phyloP scores from a whole-genome alignment of 2,113 vertebrate genomes.

The Motacilla alba region DNA sequence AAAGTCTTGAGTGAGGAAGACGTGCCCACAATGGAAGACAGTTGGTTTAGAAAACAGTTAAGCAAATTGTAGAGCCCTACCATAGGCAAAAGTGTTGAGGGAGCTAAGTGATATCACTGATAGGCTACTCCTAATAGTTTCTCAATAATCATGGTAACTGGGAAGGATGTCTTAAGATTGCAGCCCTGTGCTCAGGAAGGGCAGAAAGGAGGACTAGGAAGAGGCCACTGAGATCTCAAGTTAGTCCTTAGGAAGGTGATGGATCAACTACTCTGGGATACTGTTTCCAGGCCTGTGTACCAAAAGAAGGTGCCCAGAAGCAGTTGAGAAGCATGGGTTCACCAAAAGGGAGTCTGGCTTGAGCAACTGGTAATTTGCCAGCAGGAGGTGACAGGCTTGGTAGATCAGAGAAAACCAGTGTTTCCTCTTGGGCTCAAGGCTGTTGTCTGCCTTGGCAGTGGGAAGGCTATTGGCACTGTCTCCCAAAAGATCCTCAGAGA shows the following conservation, averaged over 20 bases:
- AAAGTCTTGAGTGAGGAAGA: not conserved
- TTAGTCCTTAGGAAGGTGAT: not conserved
- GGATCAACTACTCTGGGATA: not conserved
- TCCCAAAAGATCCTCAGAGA: accelerated
- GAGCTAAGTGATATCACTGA: not conserved
- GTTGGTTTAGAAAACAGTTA: not conserved
- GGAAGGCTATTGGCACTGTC: not conserved
- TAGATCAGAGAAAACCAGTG: not conserved
- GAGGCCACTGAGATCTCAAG: not conserved
- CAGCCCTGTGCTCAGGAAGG: not conserved
- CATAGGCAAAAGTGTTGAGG: not conserved
- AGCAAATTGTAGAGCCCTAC: not conserved
- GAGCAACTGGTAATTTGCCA: not conserved
- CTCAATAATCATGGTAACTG: not conserved
- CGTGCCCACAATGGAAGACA: not conserved
- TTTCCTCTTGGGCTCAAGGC: not conserved
- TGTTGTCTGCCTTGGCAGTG: not conserved
- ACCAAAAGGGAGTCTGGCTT: not conserved
- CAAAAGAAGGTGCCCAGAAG: not conserved
- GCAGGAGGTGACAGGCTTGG: not conserved
- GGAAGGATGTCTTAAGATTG: not conserved
- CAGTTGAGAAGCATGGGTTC: not conserved
- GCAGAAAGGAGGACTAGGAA: not conserved
- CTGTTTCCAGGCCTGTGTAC: not conserved
- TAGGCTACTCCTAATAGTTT: not conserved